Evolutionary conservation across 2,797 vertebrate species (phyloP), one percentile per base, ranked within the genome.

Genomic region (Acipenser oxyrinchus): DNA sequence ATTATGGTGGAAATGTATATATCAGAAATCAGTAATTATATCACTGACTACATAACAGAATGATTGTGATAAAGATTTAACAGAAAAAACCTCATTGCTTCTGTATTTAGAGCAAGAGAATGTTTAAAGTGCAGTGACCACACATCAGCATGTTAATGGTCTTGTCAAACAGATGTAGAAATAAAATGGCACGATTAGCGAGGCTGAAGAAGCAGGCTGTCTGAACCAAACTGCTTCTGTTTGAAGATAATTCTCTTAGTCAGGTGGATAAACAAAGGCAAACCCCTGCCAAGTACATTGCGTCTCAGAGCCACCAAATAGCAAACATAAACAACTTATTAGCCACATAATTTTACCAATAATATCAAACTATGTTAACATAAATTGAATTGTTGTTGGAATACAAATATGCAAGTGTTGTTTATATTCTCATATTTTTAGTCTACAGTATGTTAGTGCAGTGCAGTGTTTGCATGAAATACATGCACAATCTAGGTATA

Each of bases 211-310:
- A 66, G 72, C 37, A 51, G 10, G 10, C 70, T 79, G 69, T 81
- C 69, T 75, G 63, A 74, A 64, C 63, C 49, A 13, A 64, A 62
- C 69, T 72, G 62, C 61, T 49, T 76, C 72, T 71, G 66, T 67
- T 61, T 63, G 71, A 76, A 72, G 66, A 61, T 70, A 80, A 79
- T 80, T 66, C 70, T 75, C 74, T 55, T 13, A 77, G 72, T 70
- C 68, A 74, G 71, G 66, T 80, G 73, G 58, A 68, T 71, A 78
- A 78, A 77, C 75, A 71, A 75, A 79, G 74, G 68, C 75, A 68
- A 71, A 59, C 49, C 51, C 72, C 65, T 58, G 62, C 69, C 55
- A 59, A 55, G 62, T 63, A 60, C 57, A 49, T 70, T 58, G 68
- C 65, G n/a, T 68, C 59, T 64, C 53, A 62, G 48, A 68, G 68